Base-by-base conservation (phyloP, 2,113 vertebrate species). In the Archilochus colubris region DNA sequence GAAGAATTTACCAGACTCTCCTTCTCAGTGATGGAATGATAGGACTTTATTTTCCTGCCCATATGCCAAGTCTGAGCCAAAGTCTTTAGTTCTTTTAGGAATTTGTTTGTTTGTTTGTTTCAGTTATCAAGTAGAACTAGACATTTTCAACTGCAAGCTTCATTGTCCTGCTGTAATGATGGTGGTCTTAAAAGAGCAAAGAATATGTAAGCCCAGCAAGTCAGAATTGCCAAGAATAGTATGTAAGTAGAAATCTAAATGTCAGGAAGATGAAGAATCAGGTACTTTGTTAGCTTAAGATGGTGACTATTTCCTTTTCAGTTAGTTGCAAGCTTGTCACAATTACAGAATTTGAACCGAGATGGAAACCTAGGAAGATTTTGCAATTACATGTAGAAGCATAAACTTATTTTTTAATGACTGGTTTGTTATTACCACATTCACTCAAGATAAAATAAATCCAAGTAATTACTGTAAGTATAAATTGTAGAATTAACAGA, bases 401-500 rank as follows among this genome's bases (percentile, higher is more conserved):
- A 84, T 25, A 63, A 62, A 57, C 33, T 64, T 74, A 38, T 8
- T 86, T 91, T 69, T 86, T 78, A 94, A 83, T 78, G 31, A 70
- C 33, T 59, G 1, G 7, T 79, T 89, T 92, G 36, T 59, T 86
- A 79, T 30, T 73, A 76, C 58, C 58, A 75, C 7, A 67, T 62
- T 84, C 24, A 84, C 22, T 78, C 17, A 36, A 33, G 43, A 89
- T n/a, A 84, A 81, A 79, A 27, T 75, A 93, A 92, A 94, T 70
- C 48, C 57, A 91, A 92, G 91, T 94, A 91, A 93, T 91, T 91
- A 95, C 67, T 91, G 13, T 70, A 76, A 77, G 23, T 82, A 63
- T 53, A 64, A 94, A 58, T 33, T 92, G 40, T 64, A 86, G 66
- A 93, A 91, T 75, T 92, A 86, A 82, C 8, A 0, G 30, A 19